These are phyloP conservation scores for Apamea crenata DNA, from an alignment of 2,888 invertebrate genomes.

Conservation along the genomic window DNA sequence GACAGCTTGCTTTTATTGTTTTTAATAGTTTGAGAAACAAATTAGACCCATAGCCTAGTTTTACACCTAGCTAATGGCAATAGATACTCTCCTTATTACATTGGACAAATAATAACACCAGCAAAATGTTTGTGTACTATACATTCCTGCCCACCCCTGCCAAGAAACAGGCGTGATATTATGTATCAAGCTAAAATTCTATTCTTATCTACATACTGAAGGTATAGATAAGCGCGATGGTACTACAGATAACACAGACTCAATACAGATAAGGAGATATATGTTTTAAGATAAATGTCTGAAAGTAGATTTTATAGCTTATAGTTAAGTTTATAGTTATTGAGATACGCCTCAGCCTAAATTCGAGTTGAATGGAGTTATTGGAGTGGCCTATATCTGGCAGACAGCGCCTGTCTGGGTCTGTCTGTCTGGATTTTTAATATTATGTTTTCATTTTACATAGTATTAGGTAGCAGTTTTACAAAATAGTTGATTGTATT, in stretches of 20 bases:
- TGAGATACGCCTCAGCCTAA: background rate
- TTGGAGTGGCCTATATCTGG: too few species aligned
- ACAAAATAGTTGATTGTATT: background rate
- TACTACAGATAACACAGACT: slow-evolving; percentile 45
- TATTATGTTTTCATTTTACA: background rate
- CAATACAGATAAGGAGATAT: slow-evolving; percentile 37
- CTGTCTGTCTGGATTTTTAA: too few species aligned
- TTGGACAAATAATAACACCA: too few species aligned
- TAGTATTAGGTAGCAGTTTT: background rate
- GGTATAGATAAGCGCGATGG: slow-evolving; percentile 42
- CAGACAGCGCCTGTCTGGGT: too few species aligned
- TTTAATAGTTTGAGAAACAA: too few species aligned
- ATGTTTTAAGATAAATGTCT: slow-evolving; percentile 38
- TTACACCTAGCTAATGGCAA: background rate
- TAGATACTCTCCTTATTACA: background rate
- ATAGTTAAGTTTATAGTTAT: slow-evolving; percentile 16
- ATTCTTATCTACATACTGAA: slow-evolving; percentile 26
- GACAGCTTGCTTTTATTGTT: too few species aligned
- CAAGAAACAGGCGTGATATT: background rate
- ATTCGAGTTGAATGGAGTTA: background rate
- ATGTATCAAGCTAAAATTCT: slow-evolving; percentile 25
- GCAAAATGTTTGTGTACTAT: too few species aligned
- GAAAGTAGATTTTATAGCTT: slow-evolving; percentile 10
- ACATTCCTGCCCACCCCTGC: background rate
- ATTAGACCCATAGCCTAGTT: background rate